Evolutionary conservation across 2,113 vertebrate species (phyloP).

Genomic region (Platanista minor): DNA sequence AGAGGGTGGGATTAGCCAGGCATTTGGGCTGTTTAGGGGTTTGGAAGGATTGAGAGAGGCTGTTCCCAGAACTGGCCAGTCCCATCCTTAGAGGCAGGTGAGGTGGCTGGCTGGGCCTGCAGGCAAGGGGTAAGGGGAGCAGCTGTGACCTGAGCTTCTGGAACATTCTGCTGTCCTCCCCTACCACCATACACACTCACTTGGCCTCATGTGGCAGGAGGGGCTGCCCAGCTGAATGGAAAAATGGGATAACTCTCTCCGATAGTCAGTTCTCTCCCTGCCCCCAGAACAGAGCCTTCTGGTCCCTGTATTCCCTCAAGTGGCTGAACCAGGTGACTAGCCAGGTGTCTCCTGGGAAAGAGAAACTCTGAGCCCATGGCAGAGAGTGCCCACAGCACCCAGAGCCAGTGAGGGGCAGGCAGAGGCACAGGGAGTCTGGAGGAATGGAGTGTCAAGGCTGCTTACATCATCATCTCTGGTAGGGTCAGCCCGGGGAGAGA

Average conservation of each 20-base stretch:
- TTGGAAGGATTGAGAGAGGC: conserved; percentile 1
- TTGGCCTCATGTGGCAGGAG: neutral
- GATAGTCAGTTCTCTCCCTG: neutral
- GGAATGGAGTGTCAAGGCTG: neutral
- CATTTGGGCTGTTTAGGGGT: neutral
- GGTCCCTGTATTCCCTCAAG: neutral
- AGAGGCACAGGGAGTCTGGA: neutral
- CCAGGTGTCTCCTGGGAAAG: neutral
- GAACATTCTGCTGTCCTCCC: conserved; percentile 6
- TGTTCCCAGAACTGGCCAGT: neutral
- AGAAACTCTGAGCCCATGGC: neutral
- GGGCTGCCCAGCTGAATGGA: neutral
- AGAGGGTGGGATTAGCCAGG: conserved; percentile 41
- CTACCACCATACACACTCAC: neutral
- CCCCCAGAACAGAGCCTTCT: neutral
- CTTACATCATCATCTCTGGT: neutral
- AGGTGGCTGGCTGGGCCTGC: neutral
- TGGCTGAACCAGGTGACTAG: neutral
- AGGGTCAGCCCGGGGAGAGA: conserved; percentile 7
- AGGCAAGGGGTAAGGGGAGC: neutral
- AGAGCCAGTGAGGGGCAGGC: neutral
- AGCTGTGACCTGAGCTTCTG: neutral
- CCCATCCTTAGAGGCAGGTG: neutral
- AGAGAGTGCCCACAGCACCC: neutral
- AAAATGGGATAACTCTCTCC: neutral